These are phyloP conservation scores for Augochlorella aurata DNA, from an alignment of 2,888 invertebrate genomes.

Conservation along the genomic window DNA sequence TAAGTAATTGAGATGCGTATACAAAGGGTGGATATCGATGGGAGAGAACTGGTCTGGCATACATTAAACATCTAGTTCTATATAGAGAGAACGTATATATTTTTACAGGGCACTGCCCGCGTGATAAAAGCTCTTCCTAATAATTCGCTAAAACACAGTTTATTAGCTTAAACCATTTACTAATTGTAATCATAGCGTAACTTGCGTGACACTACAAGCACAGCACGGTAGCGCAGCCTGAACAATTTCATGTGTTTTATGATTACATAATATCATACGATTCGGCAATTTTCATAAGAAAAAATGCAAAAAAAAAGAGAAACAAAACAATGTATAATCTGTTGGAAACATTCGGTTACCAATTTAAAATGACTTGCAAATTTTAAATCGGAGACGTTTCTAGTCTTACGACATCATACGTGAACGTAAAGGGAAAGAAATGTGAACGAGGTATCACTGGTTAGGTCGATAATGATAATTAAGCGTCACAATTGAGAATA, in stretches of 20 bases:
- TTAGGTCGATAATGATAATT: slow-evolving; percentile 44
- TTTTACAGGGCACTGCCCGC: slow-evolving; percentile 81
- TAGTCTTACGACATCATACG: slow-evolving; percentile 50
- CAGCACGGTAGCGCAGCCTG: slow-evolving; percentile 69
- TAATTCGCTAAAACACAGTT: slow-evolving; percentile 75
- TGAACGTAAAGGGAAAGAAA: slow-evolving; percentile 11
- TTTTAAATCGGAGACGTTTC: slow-evolving; percentile 48
- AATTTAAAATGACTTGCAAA: slow-evolving; percentile 27
- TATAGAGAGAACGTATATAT: slow-evolving; percentile 80
- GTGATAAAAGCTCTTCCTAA: slow-evolving; percentile 81
- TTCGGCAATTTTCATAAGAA: not conserved
- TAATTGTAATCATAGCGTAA: slow-evolving; percentile 59
- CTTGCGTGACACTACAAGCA: slow-evolving; percentile 50
- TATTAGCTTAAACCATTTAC: slow-evolving; percentile 72
- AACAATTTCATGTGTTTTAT: slow-evolving; percentile 51
- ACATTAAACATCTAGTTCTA: slow-evolving; percentile 69
- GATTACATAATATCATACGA: slow-evolving; percentile 8
- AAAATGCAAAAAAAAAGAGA: not conserved
- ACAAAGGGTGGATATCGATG: slow-evolving; percentile 40
- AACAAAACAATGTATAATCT: slow-evolving; percentile 17
- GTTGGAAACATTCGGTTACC: slow-evolving; percentile 28
- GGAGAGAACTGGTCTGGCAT: slow-evolving; percentile 62
- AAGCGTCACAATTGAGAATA: slow-evolving; percentile 46
- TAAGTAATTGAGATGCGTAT: slow-evolving; percentile 46
- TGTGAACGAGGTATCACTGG: slow-evolving; percentile 23